Base-by-base conservation (phyloP, 2,113 vertebrate genomes). In the Falco punctatus region DNA sequence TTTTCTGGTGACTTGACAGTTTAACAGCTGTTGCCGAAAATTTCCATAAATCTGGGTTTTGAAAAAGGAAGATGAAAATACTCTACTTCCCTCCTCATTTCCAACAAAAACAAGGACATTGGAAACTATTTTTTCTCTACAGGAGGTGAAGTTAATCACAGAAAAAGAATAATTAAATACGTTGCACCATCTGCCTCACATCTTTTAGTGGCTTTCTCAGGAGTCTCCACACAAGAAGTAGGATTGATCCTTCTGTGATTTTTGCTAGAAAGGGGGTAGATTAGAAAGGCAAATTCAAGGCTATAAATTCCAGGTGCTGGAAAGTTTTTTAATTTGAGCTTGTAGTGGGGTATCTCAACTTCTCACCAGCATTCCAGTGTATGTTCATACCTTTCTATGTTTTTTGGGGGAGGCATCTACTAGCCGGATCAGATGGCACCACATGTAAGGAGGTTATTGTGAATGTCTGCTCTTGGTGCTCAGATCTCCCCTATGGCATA, bases 1-100 rank as follows among this genome's bases (percentile, higher is more conserved):
- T 96, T 96, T 96, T 16, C 83, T 94, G 49, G 65, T 86, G 84
- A 67, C 67, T 95, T 97, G 81, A 96, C 58, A 96, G 67, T 18
- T 89, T 88, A 97, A 83, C 87, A 98, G 66, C 92, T 94, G 90
- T 93, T 95, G 82, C 65, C 4, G 15, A 96, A 96, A 96, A 97
- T 89, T 96, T 96, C 79, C 74, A 59, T 92, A 95, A 88, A 46
- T 94, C 58, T 86, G 19, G 71, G 48, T 95, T 97, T 97, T 93
- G 62, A 92, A 97, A 97, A 96, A 93, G 38, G 40, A 95, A 96
- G 30, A 95, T 89, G 58, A 96, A 97, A 96, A 87, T 92, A 57
- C 30, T 93, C 48, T 55, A 80, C 33, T 88, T 94, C 86, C 74
- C 40, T 94, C 69, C 83, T 94, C 54, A 77, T 67, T n/a, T 94